Conservation (phyloP, 2,797 vertebrate genomes). For the Synanceia verrucosa region DNA sequence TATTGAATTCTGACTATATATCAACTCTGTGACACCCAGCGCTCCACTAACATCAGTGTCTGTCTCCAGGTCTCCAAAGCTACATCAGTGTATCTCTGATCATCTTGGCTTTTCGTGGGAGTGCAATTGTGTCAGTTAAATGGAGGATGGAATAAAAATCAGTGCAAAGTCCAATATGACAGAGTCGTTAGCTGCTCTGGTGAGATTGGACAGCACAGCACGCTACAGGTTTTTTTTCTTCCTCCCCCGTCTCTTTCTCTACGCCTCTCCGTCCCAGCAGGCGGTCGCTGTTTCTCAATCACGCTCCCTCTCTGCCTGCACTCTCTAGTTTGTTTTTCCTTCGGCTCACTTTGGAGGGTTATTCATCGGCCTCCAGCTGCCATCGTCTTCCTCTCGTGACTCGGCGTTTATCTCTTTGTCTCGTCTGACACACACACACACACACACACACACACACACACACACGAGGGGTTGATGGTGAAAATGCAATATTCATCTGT, state of each 20-base stretch:
- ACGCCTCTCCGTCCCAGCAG: constrained; percentile 44
- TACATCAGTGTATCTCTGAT: constrained; percentile 5
- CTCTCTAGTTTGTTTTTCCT: constrained; percentile 44
- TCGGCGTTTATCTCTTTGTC: constrained; percentile 48
- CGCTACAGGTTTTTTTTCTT: background rate
- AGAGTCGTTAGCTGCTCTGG: constrained; percentile 32
- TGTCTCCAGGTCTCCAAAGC: background rate
- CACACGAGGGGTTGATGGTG: constrained; percentile 33
- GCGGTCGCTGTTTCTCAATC: constrained; percentile 43
- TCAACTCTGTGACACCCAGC: background rate
- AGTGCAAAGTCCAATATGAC: constrained; percentile 42
- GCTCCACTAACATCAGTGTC: background rate
- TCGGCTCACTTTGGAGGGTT: constrained; percentile 31
- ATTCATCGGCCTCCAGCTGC: constrained; percentile 34
- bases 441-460: constrained; percentile 37
- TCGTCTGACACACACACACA: constrained; percentile 30
- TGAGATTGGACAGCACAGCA: constrained; percentile 46
- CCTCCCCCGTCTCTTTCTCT: constrained; percentile 6
- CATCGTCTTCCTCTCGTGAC: constrained; percentile 51
- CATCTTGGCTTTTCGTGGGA: constrained; percentile 13
- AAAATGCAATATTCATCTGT: constrained; percentile 75
- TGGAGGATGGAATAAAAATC: constrained; percentile 41
- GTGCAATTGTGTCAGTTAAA: constrained; percentile 28
- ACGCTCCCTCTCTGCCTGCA: constrained; percentile 31
- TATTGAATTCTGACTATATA: background rate